phyloP scores from a whole-genome alignment of 2,888 invertebrate genomes.

The Mantis religiosa region DNA sequence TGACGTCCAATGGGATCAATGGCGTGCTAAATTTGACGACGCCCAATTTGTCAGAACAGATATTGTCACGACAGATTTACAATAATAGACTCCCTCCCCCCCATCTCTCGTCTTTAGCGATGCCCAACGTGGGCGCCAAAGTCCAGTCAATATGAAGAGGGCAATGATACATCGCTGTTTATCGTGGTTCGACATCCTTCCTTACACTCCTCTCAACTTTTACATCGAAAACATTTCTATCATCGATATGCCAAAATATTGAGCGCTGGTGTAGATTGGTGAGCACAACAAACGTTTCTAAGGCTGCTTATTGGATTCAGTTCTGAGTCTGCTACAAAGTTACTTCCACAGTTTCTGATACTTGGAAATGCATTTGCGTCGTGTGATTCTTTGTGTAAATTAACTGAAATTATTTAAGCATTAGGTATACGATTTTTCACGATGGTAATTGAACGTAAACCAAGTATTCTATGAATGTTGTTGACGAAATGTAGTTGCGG shows the following conservation, averaged over 20 bases:
- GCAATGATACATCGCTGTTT: not conserved
- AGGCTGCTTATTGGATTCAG: no score
- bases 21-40: conserved; percentile 25
- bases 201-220: not conserved
- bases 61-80: conserved; percentile 15
- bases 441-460: no score
- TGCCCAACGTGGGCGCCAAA: not conserved
- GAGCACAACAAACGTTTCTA: no score
- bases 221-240: not conserved
- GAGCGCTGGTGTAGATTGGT: not conserved
- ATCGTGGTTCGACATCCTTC: not conserved
- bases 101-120: not conserved
- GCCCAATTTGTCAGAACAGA: conserved; percentile 10
- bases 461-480: no score
- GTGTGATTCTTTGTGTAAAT: no score
- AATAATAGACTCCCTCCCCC: not conserved
- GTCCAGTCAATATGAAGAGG: not conserved
- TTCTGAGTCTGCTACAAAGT: no score
- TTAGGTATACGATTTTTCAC: no score
- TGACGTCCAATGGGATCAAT: conserved; percentile 25
- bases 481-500: no score
- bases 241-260: not conserved
- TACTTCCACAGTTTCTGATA: no score
- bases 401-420: no score
- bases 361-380: no score